Base-by-base conservation (phyloP, 2,797 vertebrate species). In the Meriones psammophilus region DNA sequence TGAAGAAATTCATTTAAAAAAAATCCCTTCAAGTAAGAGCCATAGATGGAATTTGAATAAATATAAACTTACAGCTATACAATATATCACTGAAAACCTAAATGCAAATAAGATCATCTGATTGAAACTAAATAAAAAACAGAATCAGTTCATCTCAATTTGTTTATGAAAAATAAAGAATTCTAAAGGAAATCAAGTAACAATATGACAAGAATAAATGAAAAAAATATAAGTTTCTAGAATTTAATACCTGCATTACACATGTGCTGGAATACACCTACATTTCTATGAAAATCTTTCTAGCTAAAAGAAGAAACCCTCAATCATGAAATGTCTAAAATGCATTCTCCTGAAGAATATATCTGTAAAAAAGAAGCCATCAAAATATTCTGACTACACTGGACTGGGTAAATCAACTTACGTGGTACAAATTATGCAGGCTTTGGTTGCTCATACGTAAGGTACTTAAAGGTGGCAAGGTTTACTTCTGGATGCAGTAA, bases 401-500 rank as follows among this genome's bases (percentile, higher is more conserved):
- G 36, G 36, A 10, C 8, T 28, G 36, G 36, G 28, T 4, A 13
- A 13, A 78, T 50, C 20, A 88, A 42, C 13, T 7, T 68, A 24
- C 79, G 33, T 76, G 18, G 36, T 14, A 1, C 18, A 24, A 74
- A 10, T 56, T 56, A 28, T 18, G 1, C 0, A 56, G 24, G 0
- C 3, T 79, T 24, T 24, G 87, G 14, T 50, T 8, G 8, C 8
- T 42, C 2, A 15, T 73, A 26, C 36, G 22, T 17, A 18, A 79
- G 14, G 14, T 36, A 28, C 10, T 5, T 36, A 20, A 79, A n/a
- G 2, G 13, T 28, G 36, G 8, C 14, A 39, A 8, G 42, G 3
- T 69, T 71, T n/a, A 30, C 2, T 15, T 28, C 1, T 20, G 39
- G 4, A 1, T 42, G 0, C 0, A 22, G 20, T 26, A 42, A 8